phyloP scores from a whole-genome alignment of 2,888 invertebrate genomes.

The Eurytoma californica region DNA sequence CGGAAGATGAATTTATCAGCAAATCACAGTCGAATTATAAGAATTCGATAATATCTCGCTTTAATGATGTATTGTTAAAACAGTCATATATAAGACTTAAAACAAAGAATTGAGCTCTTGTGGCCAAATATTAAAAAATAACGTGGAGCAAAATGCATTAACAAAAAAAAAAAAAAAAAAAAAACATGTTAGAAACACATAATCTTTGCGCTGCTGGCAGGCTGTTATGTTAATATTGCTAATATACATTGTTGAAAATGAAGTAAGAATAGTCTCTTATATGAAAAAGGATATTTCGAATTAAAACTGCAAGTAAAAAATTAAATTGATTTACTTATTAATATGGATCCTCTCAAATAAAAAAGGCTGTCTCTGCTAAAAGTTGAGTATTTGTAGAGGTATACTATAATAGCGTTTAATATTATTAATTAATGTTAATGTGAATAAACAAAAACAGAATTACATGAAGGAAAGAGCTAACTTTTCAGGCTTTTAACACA shows the following conservation, averaged over 20 bases:
- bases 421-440: conserved; percentile 62
- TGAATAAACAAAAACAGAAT: conserved; percentile 57
- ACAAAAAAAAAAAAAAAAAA: conserved; percentile 55
- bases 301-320: conserved; percentile 63
- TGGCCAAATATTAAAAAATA: conserved; percentile 58
- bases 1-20: conserved; percentile 38
- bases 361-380: conserved; percentile 66
- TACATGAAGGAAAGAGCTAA: conserved; percentile 36
- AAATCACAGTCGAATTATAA: conserved; percentile 44
- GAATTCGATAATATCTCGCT: conserved; percentile 53
- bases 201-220: conserved; percentile 72
- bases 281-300: conserved; percentile 65
- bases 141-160: conserved; percentile 57
- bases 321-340: conserved; percentile 64
- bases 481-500: conserved; percentile 37
- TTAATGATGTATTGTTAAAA: conserved; percentile 57
- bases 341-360: conserved; percentile 60
- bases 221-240: conserved; percentile 74
- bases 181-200: conserved; percentile 56
- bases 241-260: conserved; percentile 73
- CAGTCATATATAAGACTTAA: conserved; percentile 46
- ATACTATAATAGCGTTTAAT: conserved; percentile 56
- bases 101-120: conserved; percentile 53
- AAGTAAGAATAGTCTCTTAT: conserved; percentile 70
- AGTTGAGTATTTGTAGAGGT: conserved; percentile 67